Evolutionary conservation across 2,113 vertebrate species (phyloP), one percentile per base, ranked within the genome.

Genomic region (Macrotus californicus): DNA sequence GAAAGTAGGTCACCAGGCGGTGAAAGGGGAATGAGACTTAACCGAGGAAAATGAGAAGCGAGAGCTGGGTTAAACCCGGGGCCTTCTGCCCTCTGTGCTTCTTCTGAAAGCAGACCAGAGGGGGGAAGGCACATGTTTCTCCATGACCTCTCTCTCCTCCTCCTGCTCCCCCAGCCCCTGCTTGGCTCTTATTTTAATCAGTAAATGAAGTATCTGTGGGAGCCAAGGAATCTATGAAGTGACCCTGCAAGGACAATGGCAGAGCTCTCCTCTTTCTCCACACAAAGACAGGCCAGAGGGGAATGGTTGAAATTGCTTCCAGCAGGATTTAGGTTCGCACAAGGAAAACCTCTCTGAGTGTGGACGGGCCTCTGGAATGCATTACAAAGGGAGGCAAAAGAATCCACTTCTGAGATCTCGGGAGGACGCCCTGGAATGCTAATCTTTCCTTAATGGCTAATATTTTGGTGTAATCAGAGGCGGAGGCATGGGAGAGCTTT

Each of bases 261-360:
- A 82, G 80, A 93, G 89, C 89, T 83, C 77, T 93, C 83, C 59
- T 94, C 92, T 80, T 41, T 94, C 84, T 93, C 75, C 87, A 92
- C 79, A 96, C 94, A 92, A 93, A 97, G 93, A 66, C 77, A 76
- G 94, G 75, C 93, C 94, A 96, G 92, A 96, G 89, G 93, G 84
- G 97, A 97, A 95, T 9, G 76, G 76, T 88, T 97, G 96, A 89
- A 97, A 97, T 98, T 97, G 95, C 89, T 97, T 97, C 96, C 95
- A 96, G 96, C 85, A 96, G 95, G 96, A 94, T 90, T 97, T 96
- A 89, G 89, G 91, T 96, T 97, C 86, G 1, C 86, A 61, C 5
- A 93, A 97, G 73, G 91, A 92, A 97, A 96, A 59, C 76, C 91
- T 95, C 94, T 72, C 29, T 12, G 88, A 91, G 69, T 26, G 56